phyloP scores from a whole-genome alignment of 1,140 invertebrate species.

The Bombus ignitus region DNA sequence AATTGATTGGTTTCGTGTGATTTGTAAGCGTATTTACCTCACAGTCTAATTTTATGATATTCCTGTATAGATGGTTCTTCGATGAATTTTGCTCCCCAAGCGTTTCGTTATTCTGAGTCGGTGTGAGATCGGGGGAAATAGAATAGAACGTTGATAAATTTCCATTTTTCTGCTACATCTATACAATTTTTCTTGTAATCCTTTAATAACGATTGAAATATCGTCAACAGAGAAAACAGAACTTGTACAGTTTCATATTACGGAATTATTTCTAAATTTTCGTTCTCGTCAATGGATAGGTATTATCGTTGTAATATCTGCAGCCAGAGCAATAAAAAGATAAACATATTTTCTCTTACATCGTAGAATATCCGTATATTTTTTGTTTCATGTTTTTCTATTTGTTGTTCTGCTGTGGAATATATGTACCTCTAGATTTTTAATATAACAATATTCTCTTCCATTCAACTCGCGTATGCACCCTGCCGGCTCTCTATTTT shows the following conservation, averaged over 20 bases:
- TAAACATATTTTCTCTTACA: not conserved
- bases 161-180: not conserved
- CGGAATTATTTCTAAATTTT: not conserved
- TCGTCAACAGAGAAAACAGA: not conserved
- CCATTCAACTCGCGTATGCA: not conserved
- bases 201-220: not conserved
- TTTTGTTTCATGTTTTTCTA: not conserved
- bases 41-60: not conserved
- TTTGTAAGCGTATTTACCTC: not conserved
- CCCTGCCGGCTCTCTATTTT: not conserved
- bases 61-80: not conserved
- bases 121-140: not conserved
- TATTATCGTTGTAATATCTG: not conserved
- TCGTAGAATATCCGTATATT: not conserved
- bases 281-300: not conserved
- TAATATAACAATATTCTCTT: conserved; percentile 7
- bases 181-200: no score
- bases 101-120: not conserved
- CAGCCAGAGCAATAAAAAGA: not conserved
- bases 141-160: not conserved
- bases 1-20: not conserved
- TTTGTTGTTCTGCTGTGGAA: not conserved
- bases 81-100: not conserved
- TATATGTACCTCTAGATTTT: not conserved
- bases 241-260: not conserved